Conservation (phyloP, 2,888 invertebrate species). For the Laothoe populi region DNA sequence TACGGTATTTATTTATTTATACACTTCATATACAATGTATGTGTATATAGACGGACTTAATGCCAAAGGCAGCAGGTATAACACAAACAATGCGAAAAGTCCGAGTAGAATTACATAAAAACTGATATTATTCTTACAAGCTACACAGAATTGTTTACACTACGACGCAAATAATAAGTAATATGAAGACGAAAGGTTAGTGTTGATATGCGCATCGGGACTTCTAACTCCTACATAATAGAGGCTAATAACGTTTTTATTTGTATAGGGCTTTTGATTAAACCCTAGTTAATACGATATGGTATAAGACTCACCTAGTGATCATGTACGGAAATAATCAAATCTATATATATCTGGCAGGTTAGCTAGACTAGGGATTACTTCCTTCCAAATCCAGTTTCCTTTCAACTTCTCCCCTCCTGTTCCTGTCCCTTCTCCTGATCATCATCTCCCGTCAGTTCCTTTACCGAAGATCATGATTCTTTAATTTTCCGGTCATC, state of each 20-base stretch:
- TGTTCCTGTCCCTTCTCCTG: too few species aligned
- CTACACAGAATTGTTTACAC: neutral
- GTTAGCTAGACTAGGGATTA: too few species aligned
- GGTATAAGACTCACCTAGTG: neutral
- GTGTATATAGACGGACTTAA: too few species aligned
- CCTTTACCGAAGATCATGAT: neutral
- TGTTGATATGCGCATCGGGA: constrained; percentile 13
- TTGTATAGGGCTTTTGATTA: constrained; percentile 1
- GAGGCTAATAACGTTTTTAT: constrained; percentile 9
- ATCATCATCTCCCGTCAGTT: too few species aligned
- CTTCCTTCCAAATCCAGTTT: too few species aligned
- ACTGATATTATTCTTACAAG: neutral
- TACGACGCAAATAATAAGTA: neutral
- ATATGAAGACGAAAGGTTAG: neutral
- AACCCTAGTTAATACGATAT: constrained; percentile 1
- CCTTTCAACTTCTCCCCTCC: too few species aligned
- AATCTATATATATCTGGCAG: too few species aligned
- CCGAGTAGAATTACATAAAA: neutral
- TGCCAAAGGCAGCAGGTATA: too few species aligned
- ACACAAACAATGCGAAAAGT: neutral
- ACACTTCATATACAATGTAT: too few species aligned
- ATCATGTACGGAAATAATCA: neutral
- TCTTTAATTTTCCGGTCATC: neutral
- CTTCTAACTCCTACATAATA: neutral
- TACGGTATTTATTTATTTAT: too few species aligned